phyloP scores from a whole-genome alignment of 2,888 invertebrate genomes.

The Xanthostigma xanthostigma region DNA sequence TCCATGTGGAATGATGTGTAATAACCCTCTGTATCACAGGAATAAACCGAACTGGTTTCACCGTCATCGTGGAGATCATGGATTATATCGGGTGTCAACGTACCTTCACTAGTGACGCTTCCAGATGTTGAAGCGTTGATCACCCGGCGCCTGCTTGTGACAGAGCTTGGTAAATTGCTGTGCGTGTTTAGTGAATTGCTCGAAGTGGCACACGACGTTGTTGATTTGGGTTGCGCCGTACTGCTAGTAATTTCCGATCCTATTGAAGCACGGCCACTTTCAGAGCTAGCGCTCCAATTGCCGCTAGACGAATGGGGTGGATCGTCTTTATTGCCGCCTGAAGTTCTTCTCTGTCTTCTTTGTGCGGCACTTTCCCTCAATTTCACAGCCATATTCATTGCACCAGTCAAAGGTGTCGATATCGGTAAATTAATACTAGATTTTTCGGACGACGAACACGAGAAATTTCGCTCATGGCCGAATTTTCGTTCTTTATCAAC shows the following conservation, averaged over 20 bases:
- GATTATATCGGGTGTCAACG: constrained; percentile 68
- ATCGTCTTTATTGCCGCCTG: constrained; percentile 53
- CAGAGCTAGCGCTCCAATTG: constrained; percentile 90
- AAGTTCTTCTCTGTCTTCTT: constrained; percentile 51
- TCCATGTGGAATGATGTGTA: constrained; percentile 97
- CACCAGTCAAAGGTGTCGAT: constrained; percentile 36
- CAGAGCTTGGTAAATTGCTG: constrained; percentile 49
- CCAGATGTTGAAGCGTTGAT: constrained; percentile 65
- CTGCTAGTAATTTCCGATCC: constrained; percentile 69
- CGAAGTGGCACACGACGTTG: constrained; percentile 50
- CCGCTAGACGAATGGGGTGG: constrained; percentile 74
- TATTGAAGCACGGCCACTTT: constrained; percentile 72
- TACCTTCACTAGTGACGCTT: constrained; percentile 73
- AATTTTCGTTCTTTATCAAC: constrained; percentile 45
- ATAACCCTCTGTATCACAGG: constrained; percentile 94
- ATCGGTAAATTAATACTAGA: constrained; percentile 42
- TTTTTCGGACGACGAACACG: constrained; percentile 63
- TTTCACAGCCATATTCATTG: constrained; percentile 50
- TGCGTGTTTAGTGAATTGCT: constrained; percentile 53
- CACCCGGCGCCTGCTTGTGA: constrained; percentile 45
- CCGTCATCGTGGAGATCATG: constrained; percentile 68
- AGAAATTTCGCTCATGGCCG: constrained; percentile 63
- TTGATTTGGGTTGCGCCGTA: constrained; percentile 52
- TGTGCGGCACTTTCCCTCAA: constrained; percentile 60
- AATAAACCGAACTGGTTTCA: constrained; percentile 82